Base-by-base conservation (phyloP, 2,888 invertebrate species). In the Calameuta filiformis region DNA sequence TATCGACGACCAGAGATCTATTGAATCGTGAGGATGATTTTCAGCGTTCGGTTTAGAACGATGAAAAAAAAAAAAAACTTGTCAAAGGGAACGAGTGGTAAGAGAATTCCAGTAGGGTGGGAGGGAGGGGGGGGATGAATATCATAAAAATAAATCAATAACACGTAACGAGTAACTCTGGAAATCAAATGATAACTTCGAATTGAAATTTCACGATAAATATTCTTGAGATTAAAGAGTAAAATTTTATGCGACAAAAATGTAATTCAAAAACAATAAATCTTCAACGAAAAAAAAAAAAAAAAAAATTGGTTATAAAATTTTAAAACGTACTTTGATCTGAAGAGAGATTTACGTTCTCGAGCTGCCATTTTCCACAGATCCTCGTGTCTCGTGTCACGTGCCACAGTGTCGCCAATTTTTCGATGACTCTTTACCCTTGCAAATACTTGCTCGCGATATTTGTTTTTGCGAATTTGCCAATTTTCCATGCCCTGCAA, bases 241-340 rank as follows among this genome's bases (percentile, higher is more conserved):
- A 37, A 37, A 4, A 37, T 37, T n/a, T n/a, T n/a, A n/a, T n/a
- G n/a, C n/a, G n/a, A n/a, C n/a, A n/a, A n/a, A n/a, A n/a, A n/a
- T n/a, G n/a, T n/a, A n/a, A n/a, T n/a, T n/a, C n/a, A n/a, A 9
- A n/a, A 33, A 71, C 4, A 33, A 15, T 9, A 30, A 12, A 0
- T 12, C 6, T 33, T 31, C 2, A 4, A 40, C 0, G 0, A 4
- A 15, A 40, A 40, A 40, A 40, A 40, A 2, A 15, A 11, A 35
- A 35, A 11, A 35, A 31, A 1, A 31, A 31, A 31, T 12, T 15
- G 4, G 1, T 15, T 4, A 6, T 15, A 40, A 15, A 15, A 40
- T 15, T 15, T 40, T 40, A 4, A 40, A 74, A 79, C 82, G 78
- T 83, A 83, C 83, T 79, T 83, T 71, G 83, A 82, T 33, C 80